Evolutionary conservation across 1,140 invertebrate genomes (phyloP).

Genomic region (Augochlora pura): DNA sequence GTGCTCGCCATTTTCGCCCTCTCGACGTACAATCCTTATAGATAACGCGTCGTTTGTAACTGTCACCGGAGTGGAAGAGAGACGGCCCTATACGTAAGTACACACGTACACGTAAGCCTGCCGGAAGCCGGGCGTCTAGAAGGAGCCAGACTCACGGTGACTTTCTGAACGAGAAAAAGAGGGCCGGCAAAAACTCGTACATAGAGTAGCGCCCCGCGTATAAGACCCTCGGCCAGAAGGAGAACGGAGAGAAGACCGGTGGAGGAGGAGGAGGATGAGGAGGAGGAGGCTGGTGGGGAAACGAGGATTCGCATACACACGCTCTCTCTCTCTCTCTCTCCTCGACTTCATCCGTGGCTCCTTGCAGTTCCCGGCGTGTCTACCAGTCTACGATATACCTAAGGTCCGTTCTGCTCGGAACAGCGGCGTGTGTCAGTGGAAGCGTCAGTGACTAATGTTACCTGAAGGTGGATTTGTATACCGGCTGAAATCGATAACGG

Average conservation of each 20-base stretch:
- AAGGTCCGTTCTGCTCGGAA: constrained; percentile 41
- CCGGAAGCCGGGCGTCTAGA: constrained; percentile 40
- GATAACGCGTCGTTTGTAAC: constrained; percentile 78
- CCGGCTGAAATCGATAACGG: constrained; percentile 71
- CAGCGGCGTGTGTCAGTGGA: constrained; percentile 60
- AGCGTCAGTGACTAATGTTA: constrained; percentile 71
- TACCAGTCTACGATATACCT: constrained; percentile 40
- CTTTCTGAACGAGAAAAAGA: constrained; percentile 25
- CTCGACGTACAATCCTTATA: constrained; percentile 73
- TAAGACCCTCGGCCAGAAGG: too few species aligned
- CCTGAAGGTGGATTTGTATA: constrained; percentile 73
- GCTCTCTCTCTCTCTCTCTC: too few species aligned
- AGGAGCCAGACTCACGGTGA: constrained; percentile 25
- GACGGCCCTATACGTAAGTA: constrained; percentile 38
- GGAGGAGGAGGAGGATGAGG: not conserved
- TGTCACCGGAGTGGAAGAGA: constrained; percentile 64
- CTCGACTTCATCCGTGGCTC: constrained; percentile 22
- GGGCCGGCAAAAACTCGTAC: not conserved
- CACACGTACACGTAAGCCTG: constrained; percentile 4
- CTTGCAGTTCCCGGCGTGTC: constrained; percentile 43
- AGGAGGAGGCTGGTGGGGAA: too few species aligned
- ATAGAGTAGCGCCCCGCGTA: constrained; percentile 5
- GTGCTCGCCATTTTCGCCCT: constrained; percentile 74
- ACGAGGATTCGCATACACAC: constrained; percentile 4
- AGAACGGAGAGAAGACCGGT: not conserved